Base-by-base conservation (phyloP, 2,113 vertebrate genomes). In the Ochotona curzoniae region DNA sequence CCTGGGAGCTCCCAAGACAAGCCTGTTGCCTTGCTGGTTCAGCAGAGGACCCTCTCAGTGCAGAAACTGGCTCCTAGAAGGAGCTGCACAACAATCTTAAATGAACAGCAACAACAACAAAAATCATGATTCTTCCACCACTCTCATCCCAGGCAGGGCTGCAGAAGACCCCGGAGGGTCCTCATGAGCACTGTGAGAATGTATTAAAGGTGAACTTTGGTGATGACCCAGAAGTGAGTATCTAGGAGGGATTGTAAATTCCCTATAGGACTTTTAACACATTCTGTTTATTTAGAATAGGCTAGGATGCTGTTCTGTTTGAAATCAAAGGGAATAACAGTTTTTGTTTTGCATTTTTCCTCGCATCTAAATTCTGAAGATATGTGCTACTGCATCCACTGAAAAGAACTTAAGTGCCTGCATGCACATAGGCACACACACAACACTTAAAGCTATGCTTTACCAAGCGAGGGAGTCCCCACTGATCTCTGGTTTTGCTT, bases 181-280 rank as follows among this genome's bases (percentile, higher is more conserved):
- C n/a, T 64, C 26, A 54, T 64, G 11, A 66, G 49, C 23, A 67
- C 35, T 61, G 47, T 38, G 51, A 66, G 63, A 84, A 26, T 76
- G 79, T 82, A 54, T 84, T 93, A 63, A 71, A 23, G 13, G 21
- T 32, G 32, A 92, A 82, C 69, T 80, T 80, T 92, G 71, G 73
- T 28, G 80, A 57, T 78, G 83, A 78, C 38, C 21, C 63, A 6
- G 20, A 57, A 85, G n/a, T 49, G 30, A 38, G 4, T 60, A 32
- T 57, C 51, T 67, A 81, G 91, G 76, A 89, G 49, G 89, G 32
- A 2, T n/a, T 92, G 32, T 92, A 83, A 96, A 83, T 71, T 84
- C 66, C 23, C 86, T 64, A 51, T 74, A 82, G 60, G 57, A 73
- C 26, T 84, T 78, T 57, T 67, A 63, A 75, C 74, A 66, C 26